Base-by-base conservation (phyloP, 2,797 vertebrate genomes). In the Phrynocephalus guinanensis region DNA sequence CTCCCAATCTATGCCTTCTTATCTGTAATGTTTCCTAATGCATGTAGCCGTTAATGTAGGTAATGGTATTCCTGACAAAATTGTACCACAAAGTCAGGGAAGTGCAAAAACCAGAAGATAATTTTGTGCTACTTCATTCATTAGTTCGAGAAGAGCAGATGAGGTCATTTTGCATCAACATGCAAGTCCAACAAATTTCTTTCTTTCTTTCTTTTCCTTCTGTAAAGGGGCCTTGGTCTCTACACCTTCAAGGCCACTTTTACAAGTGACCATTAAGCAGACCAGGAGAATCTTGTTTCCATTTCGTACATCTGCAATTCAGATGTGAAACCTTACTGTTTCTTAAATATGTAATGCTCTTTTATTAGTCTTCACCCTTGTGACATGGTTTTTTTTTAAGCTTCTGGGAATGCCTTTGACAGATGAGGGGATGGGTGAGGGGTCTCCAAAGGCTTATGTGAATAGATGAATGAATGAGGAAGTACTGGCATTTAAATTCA, bases 351-450 rank as follows among this genome's bases (percentile, higher is more conserved):
- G 7, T 9, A 48, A 28, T 81, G 33, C 16, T 48, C 20, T 56
- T 81, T 86, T 81, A 60, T 63, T 78, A 38, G 28, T 28, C 30
- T 78, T 81, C 80, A 81, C 16, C 73, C 8, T 26, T 75, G 30
- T 30, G 63, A 20, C 76, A 28, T 76, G 63, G 15, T 66, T 38
- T 75, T 60, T 28, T 77, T 72, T 60, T 52, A 20, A 30, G n/a
- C 70, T 83, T 1, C 71, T 28, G 9, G 30, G n/a, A 71, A 7
- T 75, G 20, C 52, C 56, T 75, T 63, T 63, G 6, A 9, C 77
- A 79, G 50, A 48, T 15, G 13, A 79, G n/a, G 28, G 30, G 30
- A 48, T 30, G 44, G n/a, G n/a, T 82, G 10, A 7, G 38, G 33
- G 28, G 71, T 13, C 10, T 52, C 38, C 71, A 28, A 75, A 10